Percentiles rank a stretch among this genome's conserved stretches.
Evolutionary conservation across 2,113 vertebrate species (phyloP).

Genomic region (Ceyx melanurus): DNA sequence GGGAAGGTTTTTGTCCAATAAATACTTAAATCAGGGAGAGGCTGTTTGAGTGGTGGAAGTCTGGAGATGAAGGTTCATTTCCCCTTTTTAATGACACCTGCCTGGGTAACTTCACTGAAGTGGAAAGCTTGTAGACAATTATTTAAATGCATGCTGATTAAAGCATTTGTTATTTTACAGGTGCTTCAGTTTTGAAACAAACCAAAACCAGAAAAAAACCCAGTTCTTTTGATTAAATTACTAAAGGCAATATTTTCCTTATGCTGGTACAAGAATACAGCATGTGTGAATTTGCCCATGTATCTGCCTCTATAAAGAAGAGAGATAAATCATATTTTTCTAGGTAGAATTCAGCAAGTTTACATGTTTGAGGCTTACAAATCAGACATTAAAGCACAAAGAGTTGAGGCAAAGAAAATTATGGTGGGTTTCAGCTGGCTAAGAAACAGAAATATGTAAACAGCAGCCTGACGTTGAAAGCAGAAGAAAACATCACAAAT

Average conservation of each 20-base stretch:
- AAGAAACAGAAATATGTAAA: background rate
- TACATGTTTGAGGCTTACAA: background rate
- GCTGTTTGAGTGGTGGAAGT: background rate
- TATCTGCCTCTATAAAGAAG: background rate
- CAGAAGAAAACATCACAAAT: background rate
- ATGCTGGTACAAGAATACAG: background rate
- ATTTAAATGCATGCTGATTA: background rate
- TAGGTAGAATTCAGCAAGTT: background rate
- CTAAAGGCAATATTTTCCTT: background rate
- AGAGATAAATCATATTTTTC: background rate
- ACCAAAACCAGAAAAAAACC: background rate
- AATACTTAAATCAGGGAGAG: background rate
- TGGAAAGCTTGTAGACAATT: background rate
- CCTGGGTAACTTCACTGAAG: background rate
- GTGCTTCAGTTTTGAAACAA: background rate
- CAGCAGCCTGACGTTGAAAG: background rate
- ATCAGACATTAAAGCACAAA: background rate
- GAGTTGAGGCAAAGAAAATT: background rate
- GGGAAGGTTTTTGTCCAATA: background rate
- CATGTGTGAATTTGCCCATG: background rate
- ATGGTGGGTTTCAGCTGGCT: background rate
- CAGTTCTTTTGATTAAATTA: background rate
- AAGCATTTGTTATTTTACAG: background rate
- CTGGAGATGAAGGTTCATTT: background rate
- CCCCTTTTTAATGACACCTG: background rate